These are phyloP conservation scores for Phoenicopterus ruber DNA, from an alignment of 2,113 vertebrate species.

Conservation along the genomic window DNA sequence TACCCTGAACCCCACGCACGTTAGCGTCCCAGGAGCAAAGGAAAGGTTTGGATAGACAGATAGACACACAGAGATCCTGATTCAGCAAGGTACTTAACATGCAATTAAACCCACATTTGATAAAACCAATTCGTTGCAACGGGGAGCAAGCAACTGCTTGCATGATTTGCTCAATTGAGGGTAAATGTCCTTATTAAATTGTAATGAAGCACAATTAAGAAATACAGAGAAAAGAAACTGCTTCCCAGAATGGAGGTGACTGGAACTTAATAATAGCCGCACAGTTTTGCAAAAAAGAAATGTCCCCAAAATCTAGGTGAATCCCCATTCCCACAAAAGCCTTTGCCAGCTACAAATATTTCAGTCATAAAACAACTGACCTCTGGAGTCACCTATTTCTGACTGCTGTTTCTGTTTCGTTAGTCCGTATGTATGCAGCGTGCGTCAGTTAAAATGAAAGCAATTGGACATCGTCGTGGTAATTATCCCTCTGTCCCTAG, in stretches of 20 bases:
- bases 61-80: background rate
- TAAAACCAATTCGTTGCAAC: slow-evolving; percentile 28
- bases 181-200: slow-evolving; percentile 50
- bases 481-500: slow-evolving; percentile 7
- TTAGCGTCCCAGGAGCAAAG: background rate
- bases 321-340: background rate
- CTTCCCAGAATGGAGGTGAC: background rate
- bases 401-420: background rate
- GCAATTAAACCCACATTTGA: background rate
- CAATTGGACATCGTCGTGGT: background rate
- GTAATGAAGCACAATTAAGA: slow-evolving; percentile 48
- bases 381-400: background rate
- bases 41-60: background rate
- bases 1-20: background rate
- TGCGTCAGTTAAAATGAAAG: slow-evolving; percentile 9
- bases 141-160: background rate
- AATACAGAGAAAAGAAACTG: background rate
- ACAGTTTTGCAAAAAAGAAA: background rate
- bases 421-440: background rate
- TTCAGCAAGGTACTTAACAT: slow-evolving; percentile 27
- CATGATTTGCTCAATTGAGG: slow-evolving; percentile 52
- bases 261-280: background rate
- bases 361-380: background rate
- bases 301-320: background rate
- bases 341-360: background rate